Evolutionary conservation across 2,888 invertebrate genomes (phyloP), one percentile per base, ranked within the genome.

Genomic region (Coelinius sp.): DNA sequence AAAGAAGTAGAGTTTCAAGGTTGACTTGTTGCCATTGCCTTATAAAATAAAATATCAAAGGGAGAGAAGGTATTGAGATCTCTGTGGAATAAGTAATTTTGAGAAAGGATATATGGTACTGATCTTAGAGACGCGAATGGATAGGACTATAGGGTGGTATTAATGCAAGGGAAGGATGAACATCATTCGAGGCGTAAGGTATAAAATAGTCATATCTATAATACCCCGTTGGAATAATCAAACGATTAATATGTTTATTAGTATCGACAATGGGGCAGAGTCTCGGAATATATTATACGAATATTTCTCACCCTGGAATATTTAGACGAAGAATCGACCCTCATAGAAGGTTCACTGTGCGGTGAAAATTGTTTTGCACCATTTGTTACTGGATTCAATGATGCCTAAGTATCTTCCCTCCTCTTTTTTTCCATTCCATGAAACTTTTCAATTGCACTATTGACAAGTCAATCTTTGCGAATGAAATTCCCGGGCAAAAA

Each of bases 231-330:
- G 78, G 83, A 78, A 83, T 83, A 83, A 83, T 83, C 82, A 82
- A 82, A 81, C 83, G 82, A 83, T 83, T 83, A 83, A 82, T 83
- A 83, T 82, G 83, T 83, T 83, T 83, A 83, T 82, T 81, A 81
- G 81, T 83, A 83, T 83, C 79, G 82, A 80, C 79, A 79, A 81
- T 79, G 82, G 80, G 78, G 76, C 76, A 41, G 41, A 59, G 31
- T 59, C 59, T 24, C 49, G 44, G 66, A 71, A 71, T 67, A 35
- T 25, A 62, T 63, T 44, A 69, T 68, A 31, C 31, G 70, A 17
- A 70, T 68, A 67, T 74, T 65, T 63, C 41, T 63, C 38, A 63
- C 63, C 41, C 20, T 63, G 41, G 25, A 63, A 59, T 59, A 63
- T 63, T 41, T 63, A 41, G 41, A 63, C 22, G 22, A 20, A 41